These are phyloP conservation scores for Diplosoma virens DNA, from an alignment of 23 tunicate species.

Conservation along the genomic window DNA sequence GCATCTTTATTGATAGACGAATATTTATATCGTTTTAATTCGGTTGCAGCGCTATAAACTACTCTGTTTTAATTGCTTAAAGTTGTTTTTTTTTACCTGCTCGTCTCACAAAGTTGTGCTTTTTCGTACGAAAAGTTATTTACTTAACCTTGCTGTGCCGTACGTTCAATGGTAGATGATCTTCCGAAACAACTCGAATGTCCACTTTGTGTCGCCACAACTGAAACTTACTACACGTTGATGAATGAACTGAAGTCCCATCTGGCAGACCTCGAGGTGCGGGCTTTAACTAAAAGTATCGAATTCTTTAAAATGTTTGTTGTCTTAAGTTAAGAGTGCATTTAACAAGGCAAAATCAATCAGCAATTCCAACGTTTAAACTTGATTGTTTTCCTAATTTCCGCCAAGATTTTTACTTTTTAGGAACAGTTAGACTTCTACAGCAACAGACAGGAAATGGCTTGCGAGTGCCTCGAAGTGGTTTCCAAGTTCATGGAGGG, in stretches of 20 bases:
- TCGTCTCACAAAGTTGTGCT: too few relatives aligned
- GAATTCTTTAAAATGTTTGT: too few relatives aligned
- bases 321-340: too few relatives aligned
- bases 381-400: too few relatives aligned
- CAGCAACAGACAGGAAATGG: conserved; percentile 22
- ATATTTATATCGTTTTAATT: too few relatives aligned
- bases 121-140: background rate
- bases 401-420: background rate
- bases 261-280: conserved; percentile 15
- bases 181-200: conserved; percentile 68
- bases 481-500: background rate
- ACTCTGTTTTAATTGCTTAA: too few relatives aligned
- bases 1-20: too few relatives aligned
- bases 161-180: conserved; percentile 83
- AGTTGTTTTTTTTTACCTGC: too few relatives aligned
- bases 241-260: conserved; percentile 1
- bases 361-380: too few relatives aligned
- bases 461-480: conserved; percentile 17
- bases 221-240: background rate
- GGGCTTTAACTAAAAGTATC: too few relatives aligned
- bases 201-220: conserved; percentile 58
- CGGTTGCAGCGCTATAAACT: too few relatives aligned
- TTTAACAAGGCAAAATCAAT: too few relatives aligned
- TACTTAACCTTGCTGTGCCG: conserved; percentile 16
- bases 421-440: conserved; percentile 44